Conservation (phyloP, 2,797 vertebrate genomes). For the Xiphophorus birchmanni region DNA sequence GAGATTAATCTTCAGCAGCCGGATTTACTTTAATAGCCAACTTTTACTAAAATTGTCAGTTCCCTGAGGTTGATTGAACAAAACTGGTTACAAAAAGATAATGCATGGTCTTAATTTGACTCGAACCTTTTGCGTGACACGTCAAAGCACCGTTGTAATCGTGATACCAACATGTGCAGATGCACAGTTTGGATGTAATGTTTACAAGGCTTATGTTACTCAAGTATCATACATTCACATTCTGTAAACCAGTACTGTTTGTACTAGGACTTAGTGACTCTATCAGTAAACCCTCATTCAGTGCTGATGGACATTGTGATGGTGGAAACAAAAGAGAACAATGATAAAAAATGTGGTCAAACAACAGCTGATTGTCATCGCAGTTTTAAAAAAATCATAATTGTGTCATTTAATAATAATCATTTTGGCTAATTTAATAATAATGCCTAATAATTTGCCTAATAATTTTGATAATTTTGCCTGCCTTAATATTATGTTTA, state of each 20-base stretch:
- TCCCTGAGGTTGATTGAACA: background rate
- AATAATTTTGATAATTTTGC: background rate
- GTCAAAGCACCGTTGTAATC: background rate
- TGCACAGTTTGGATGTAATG: background rate
- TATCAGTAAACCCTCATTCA: background rate
- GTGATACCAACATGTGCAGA: background rate
- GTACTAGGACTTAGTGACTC: background rate
- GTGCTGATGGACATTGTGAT: background rate
- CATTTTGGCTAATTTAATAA: no score
- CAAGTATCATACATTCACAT: background rate
- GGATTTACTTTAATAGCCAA: conserved; percentile 20
- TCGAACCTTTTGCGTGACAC: background rate
- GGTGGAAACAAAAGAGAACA: background rate
- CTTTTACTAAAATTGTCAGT: background rate
- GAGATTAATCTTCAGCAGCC: conserved; percentile 21
- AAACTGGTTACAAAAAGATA: conserved; percentile 5
- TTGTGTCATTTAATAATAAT: background rate
- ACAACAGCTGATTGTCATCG: background rate
- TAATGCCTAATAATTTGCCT: no score
- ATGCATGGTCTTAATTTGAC: background rate
- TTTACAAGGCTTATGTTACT: background rate
- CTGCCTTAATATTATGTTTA: background rate
- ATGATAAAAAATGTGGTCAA: background rate
- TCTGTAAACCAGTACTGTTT: background rate
- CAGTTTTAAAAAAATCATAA: background rate